Evolutionary conservation across 1,140 invertebrate species (phyloP), one percentile per base, ranked within the genome.

Genomic region (Atta texana): DNA sequence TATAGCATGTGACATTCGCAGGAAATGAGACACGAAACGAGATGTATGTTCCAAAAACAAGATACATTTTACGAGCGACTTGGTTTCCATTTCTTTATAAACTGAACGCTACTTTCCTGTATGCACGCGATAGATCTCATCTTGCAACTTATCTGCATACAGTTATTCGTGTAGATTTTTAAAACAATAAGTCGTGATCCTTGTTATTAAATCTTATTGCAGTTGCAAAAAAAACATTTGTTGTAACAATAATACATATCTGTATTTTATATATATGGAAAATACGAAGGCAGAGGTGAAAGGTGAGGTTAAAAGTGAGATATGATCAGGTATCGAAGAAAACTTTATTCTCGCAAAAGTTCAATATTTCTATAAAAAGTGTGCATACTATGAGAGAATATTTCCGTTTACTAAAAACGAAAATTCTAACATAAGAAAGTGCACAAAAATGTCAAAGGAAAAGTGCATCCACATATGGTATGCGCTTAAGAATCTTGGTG

Each of bases 391-490:
- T 14, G 21, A 68, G n/a, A 44, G 31, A 71, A 49, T 57, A 55
- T 89, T 66, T 87, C 61, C 57, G 85, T 89, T 81, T 89, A 61
- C n/a, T 64, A 80, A 78, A 87, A 66, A 87, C 53, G 59, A 87
- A 66, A n/a, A 51, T 78, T 80, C 53, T 85, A 78, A 89, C 59
- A 57, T 87, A 87, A 75, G 61, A 77, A 31, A 21, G 31, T 7
- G n/a, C 44, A 49, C 51, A 57, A 74, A 87, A 53, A 68, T 86
- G 68, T 55, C 24, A 55, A 24, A 68, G 57, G 59, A 66, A 63
- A 84, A 64, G 14, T 76, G 55, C 74, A 84, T 85, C 72, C 14
- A 31, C 12, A 18, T 28, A 77, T 24, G 64, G 55, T 71, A 82
- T 74, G 57, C 39, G 76, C 39, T 82, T 69, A 78, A 72, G 72